Percentiles rank a stretch among this genome's conserved stretches.
phyloP scores from a whole-genome alignment of 1,140 invertebrate genomes.

The Drosophila insularis region DNA sequence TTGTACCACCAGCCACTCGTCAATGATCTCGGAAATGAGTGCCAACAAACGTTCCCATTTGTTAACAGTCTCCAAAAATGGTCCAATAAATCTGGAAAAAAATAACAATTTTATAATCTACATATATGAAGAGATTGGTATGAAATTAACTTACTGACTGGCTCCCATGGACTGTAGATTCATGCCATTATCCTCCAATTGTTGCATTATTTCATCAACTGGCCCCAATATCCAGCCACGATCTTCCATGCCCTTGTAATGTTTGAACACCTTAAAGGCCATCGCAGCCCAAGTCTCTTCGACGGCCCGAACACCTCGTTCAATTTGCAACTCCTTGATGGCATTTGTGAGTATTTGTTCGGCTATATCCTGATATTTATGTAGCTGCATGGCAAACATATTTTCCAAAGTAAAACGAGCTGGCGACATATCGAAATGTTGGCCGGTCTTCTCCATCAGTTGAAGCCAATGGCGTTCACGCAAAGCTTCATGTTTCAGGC shows the following conservation, averaged over 20 bases:
- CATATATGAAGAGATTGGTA: not conserved
- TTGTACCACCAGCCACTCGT: conserved; percentile 92
- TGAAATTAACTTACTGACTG: conserved; percentile 85
- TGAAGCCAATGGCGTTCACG: conserved; percentile 94
- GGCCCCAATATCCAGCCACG: conserved; percentile 88
- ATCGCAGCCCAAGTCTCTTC: conserved; percentile 89
- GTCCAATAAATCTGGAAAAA: conserved; percentile 89
- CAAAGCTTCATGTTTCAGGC: conserved; percentile 95
- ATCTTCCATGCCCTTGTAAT: conserved; percentile 85
- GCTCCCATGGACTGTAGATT: conserved; percentile 95
- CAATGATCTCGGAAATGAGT: conserved; percentile 92
- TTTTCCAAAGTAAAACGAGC: conserved; percentile 94
- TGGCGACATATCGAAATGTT: conserved; percentile 92
- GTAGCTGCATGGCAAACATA: conserved; percentile 95
- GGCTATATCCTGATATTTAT: conserved; percentile 91
- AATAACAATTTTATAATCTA: not conserved
- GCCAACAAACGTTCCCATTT: conserved; percentile 92
- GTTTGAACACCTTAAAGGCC: conserved; percentile 88
- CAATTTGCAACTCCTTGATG: conserved; percentile 93
- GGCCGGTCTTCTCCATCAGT: conserved; percentile 92
- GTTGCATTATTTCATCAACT: conserved; percentile 90
- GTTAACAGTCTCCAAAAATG: conserved; percentile 90
- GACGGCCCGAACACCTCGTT: conserved; percentile 91
- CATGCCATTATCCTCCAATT: conserved; percentile 94
- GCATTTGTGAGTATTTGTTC: conserved; percentile 93